Conservation (phyloP, 2,888 invertebrate species). For the Argyresthia albistria region DNA sequence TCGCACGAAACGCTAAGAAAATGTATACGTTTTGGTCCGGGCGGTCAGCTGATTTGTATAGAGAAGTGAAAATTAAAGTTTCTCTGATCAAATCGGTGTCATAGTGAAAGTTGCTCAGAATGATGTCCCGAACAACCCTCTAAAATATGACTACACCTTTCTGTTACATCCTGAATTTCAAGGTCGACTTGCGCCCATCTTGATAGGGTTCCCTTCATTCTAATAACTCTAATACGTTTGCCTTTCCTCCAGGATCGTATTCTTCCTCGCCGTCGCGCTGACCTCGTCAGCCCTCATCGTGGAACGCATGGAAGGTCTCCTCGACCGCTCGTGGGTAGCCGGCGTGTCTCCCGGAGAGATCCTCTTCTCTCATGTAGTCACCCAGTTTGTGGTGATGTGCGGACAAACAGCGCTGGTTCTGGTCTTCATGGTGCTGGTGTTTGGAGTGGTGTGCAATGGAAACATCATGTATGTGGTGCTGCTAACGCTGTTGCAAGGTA, state of each 20-base stretch:
- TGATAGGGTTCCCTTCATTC: too few species aligned
- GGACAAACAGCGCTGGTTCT: slow-evolving; percentile 94
- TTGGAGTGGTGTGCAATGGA: slow-evolving; percentile 92
- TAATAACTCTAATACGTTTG: too few species aligned
- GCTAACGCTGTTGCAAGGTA: slow-evolving; percentile 88
- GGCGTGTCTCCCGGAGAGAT: slow-evolving; percentile 94
- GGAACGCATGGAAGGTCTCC: slow-evolving; percentile 90
- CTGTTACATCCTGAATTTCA: too few species aligned
- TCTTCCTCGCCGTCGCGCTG: slow-evolving; percentile 95
- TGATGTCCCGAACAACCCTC: too few species aligned
- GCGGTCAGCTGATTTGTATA: too few species aligned
- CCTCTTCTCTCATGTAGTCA: slow-evolving; percentile 92
- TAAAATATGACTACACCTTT: too few species aligned
- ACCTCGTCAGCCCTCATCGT: slow-evolving; percentile 94
- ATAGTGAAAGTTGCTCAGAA: too few species aligned
- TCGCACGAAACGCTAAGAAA: too few species aligned
- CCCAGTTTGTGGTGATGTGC: slow-evolving; percentile 95
- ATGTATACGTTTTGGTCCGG: too few species aligned
- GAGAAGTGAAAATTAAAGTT: too few species aligned
- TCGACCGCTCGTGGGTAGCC: slow-evolving; percentile 95
- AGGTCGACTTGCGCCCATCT: too few species aligned
- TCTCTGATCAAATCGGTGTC: too few species aligned
- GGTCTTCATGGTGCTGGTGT: slow-evolving; percentile 92
- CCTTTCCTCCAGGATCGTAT: slow-evolving; percentile 83
- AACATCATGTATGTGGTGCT: slow-evolving; percentile 88